Conservation (phyloP, 1,140 invertebrate genomes). For the Watersipora subatra region DNA sequence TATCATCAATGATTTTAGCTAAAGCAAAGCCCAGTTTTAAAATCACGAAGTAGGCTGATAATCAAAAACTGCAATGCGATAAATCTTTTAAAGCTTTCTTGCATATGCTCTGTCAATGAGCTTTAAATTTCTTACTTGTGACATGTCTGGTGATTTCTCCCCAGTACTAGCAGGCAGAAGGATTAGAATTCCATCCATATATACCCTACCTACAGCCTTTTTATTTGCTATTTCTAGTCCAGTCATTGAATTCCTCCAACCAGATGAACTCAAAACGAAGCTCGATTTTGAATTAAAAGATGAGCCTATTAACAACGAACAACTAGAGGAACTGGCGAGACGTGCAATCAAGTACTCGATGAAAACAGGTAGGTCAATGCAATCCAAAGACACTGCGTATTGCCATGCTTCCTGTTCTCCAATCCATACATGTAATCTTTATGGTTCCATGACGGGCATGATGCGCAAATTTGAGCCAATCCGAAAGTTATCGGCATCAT, state of each 20-base stretch:
- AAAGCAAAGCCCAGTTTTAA: background rate
- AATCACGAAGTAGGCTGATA: background rate
- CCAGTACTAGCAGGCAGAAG: too few relatives aligned
- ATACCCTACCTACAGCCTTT: background rate
- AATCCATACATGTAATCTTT: too few relatives aligned
- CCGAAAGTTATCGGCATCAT: too few relatives aligned
- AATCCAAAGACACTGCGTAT: too few relatives aligned
- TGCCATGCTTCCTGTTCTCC: too few relatives aligned
- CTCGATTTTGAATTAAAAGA: background rate
- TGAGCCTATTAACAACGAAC: background rate
- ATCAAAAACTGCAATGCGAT: background rate
- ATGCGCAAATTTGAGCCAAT: too few relatives aligned
- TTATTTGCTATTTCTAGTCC: background rate
- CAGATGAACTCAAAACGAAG: background rate
- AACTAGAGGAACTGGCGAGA: background rate
- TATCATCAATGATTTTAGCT: too few relatives aligned
- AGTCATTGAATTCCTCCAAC: conserved; percentile 1
- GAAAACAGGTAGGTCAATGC: background rate
- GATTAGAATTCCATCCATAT: background rate
- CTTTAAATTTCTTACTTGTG: too few relatives aligned
- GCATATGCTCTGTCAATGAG: background rate
- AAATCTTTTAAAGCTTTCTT: background rate
- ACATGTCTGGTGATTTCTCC: too few relatives aligned
- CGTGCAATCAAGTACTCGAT: background rate
- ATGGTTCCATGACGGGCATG: too few relatives aligned